Evolutionary conservation across 2,888 invertebrate genomes (phyloP), one percentile per base, ranked within the genome.

Genomic region (Lingula anatina): DNA sequence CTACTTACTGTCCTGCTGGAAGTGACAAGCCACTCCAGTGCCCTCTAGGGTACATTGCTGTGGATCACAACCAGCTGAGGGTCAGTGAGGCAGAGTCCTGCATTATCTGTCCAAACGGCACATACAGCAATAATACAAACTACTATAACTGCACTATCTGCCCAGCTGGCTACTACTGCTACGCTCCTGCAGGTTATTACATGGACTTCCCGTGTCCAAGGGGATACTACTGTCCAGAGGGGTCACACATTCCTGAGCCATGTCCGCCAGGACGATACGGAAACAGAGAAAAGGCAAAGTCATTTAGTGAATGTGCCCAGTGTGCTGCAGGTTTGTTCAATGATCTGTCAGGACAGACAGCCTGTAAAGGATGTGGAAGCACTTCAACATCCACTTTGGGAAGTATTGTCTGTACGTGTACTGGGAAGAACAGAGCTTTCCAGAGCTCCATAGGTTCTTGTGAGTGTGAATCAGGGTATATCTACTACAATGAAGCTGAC

Each of bases 91-190:
- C 24, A 18, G 24, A 50, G n/a, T 69, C 71, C 0, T 74, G 74
- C 50, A 48, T 53, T 26, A 58, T 65, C 12, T 74, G 74, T 50
- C 68, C 68, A 3, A 58, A 63, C 24, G 74, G 74, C 21, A 61
- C 61, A 9, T 74, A 73, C 49, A 70, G 71, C 36, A 70, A 73
- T 51, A 54, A 61, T 45, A 64, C 69, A 3, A 62, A 64, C 27
- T 51, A 71, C 3, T 48, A 59, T 5, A 20, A 50, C 7, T 73
- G 74, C 49, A 55, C 61, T 25, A 50, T 61, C 1, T 74, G 74
- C 46, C 72, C 72, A 5, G 64, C 64, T 15, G 74, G 74, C 5
- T 74, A 65, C 55, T 74, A 70, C 59, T 74, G 74, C 49, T 72
- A 72, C 2, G 62, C 46, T 23, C 71, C 68, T 7, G 68, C 68